Evolutionary conservation across 64 coral and sea anemone genomes (phyloP).

Genomic region (Stichodactyla mertensii): DNA sequence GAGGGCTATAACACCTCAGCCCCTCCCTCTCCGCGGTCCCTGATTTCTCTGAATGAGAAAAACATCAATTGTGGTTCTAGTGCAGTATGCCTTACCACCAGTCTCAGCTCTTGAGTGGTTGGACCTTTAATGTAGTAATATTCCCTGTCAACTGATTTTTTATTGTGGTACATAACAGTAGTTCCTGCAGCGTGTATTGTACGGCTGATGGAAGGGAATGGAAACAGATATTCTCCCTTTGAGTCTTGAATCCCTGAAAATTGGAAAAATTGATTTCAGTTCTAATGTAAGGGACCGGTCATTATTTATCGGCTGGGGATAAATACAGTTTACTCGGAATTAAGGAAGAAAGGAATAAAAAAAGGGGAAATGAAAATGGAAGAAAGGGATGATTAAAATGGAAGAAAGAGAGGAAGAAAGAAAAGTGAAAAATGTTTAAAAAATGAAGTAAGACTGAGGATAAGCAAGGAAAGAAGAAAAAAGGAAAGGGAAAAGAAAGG

Average conservation of each 20-base stretch:
- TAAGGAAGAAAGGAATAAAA: neutral
- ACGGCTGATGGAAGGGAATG: neutral
- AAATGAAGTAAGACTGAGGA: neutral
- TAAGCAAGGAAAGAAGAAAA: too few species aligned
- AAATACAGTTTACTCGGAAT: neutral
- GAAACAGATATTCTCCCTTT: neutral
- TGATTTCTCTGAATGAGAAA: neutral
- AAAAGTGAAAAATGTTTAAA: neutral
- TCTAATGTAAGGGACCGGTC: too few species aligned
- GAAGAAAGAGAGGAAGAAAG: neutral
- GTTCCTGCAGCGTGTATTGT: slow-evolving; percentile 27
- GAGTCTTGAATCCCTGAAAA: slow-evolving; percentile 19
- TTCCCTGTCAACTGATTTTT: slow-evolving; percentile 13
- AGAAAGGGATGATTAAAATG: neutral
- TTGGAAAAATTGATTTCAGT: neutral
- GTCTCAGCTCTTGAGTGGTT: slow-evolving; percentile 13
- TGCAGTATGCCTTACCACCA: slow-evolving; percentile 3
- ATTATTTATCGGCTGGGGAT: too few species aligned
- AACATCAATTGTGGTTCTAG: neutral
- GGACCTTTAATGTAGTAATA: slow-evolving; percentile 37
- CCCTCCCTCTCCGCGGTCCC: too few species aligned
- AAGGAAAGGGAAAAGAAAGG: neutral
- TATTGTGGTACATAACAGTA: slow-evolving; percentile 20
- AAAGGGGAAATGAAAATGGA: neutral
- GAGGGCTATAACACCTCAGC: too few species aligned